Conservation (phyloP, 2,797 vertebrate species). For the Emys orbicularis region DNA sequence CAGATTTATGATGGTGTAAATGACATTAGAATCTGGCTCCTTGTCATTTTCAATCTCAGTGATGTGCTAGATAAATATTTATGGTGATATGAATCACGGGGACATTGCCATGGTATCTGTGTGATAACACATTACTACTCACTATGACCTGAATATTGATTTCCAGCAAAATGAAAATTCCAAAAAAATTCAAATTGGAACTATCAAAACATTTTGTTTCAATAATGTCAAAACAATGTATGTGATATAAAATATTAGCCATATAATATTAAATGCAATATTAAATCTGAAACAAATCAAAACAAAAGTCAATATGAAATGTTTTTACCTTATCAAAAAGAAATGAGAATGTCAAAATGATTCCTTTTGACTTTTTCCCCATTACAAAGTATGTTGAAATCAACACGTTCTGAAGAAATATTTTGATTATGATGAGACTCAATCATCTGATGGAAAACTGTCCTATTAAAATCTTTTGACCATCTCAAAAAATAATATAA, state of each 20-base stretch:
- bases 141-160: neutral
- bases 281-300: neutral
- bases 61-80: neutral
- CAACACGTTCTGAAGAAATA: accelerated
- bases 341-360: neutral
- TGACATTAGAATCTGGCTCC: neutral
- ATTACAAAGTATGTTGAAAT: neutral
- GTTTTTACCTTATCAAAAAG: neutral
- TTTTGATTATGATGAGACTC: neutral
- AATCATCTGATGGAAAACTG: neutral
- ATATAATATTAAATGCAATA: neutral
- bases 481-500: neutral
- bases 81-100: neutral
- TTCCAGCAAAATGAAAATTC: neutral
- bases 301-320: neutral
- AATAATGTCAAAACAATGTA: neutral
- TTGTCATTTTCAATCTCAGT: neutral
- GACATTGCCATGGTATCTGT: neutral
- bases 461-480: neutral
- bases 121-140: neutral
- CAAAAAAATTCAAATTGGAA: accelerated
- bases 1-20: neutral
- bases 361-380: neutral
- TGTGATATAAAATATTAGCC: neutral
- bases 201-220: neutral